These are phyloP conservation scores for Parnassius smintheus DNA, from an alignment of 2,888 invertebrate genomes.

Conservation along the genomic window DNA sequence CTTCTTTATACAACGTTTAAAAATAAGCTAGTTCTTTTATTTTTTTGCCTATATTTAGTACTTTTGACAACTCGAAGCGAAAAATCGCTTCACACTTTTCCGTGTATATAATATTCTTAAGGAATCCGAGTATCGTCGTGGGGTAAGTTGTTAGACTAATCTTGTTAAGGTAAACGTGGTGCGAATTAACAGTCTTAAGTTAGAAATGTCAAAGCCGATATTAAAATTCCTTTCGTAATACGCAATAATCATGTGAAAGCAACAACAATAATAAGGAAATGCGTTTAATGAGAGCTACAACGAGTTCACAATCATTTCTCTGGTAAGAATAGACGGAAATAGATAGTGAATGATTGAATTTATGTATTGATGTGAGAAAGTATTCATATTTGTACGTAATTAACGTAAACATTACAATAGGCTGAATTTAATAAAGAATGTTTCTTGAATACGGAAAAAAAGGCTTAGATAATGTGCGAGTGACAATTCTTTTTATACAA, in stretches of 20 bases:
- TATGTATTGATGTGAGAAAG: not conserved
- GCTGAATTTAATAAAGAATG: too few relatives aligned
- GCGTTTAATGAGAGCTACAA: not conserved
- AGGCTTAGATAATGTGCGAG: too few relatives aligned
- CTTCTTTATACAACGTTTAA: too few relatives aligned
- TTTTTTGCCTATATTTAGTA: too few relatives aligned
- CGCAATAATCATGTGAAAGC: conserved; percentile 11
- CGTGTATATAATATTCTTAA: conserved; percentile 10
- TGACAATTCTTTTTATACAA: too few relatives aligned
- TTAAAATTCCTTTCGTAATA: conserved; percentile 26
- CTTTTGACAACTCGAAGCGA: too few relatives aligned
- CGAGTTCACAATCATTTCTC: not conserved
- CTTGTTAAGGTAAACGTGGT: conserved; percentile 23
- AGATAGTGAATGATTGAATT: not conserved
- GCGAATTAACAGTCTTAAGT: conserved; percentile 19
- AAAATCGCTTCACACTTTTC: too few relatives aligned
- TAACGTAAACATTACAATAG: too few relatives aligned
- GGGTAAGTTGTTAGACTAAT: conserved; percentile 25
- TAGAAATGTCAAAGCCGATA: conserved; percentile 28
- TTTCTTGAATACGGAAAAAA: too few relatives aligned
- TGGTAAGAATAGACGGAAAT: not conserved
- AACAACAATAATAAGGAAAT: not conserved
- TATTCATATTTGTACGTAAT: not conserved
- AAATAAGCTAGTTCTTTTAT: too few relatives aligned
- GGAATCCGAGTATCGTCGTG: conserved; percentile 14